These are phyloP conservation scores for Trichopria drosophilae DNA, from an alignment of 2,888 invertebrate species.

Conservation along the genomic window DNA sequence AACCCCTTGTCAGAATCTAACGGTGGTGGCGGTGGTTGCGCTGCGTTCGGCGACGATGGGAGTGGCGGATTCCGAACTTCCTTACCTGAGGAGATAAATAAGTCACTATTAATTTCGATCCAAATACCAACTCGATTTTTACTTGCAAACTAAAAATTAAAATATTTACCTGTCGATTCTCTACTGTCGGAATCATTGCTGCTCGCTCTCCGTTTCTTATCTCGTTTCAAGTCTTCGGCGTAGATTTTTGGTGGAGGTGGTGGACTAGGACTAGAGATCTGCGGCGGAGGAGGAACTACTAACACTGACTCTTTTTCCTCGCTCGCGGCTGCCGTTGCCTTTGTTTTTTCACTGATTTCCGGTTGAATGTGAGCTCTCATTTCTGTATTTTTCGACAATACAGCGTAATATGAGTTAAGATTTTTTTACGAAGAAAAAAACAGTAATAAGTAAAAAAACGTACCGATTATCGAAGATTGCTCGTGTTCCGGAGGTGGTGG, in stretches of 20 bases:
- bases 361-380: conserved; percentile 18
- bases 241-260: conserved; percentile 55
- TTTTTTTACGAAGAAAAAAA: not conserved
- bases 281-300: conserved; percentile 44
- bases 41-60: conserved; percentile 39
- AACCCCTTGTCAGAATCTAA: no score
- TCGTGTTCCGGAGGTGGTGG: conserved; percentile 60
- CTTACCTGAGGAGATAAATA: no score
- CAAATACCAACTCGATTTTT: not conserved
- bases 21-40: conserved; percentile 39
- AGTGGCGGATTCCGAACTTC: conserved; percentile 38
- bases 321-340: not conserved
- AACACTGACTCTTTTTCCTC: conserved; percentile 11
- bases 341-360: conserved; percentile 4
- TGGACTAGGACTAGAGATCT: conserved; percentile 53
- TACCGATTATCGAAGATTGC: conserved; percentile 46
- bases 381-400: conserved; percentile 24
- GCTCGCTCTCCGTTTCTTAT: conserved; percentile 40
- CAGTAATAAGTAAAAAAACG: conserved; percentile 3
- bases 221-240: conserved; percentile 48
- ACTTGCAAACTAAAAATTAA: not conserved
- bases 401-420: not conserved
- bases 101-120: no score
- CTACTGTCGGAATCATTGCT: conserved; percentile 31
- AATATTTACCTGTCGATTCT: conserved; percentile 20